Evolutionary conservation across 2,888 invertebrate species (phyloP), one percentile per base, ranked within the genome.

Genomic region (Sturmia bella): DNA sequence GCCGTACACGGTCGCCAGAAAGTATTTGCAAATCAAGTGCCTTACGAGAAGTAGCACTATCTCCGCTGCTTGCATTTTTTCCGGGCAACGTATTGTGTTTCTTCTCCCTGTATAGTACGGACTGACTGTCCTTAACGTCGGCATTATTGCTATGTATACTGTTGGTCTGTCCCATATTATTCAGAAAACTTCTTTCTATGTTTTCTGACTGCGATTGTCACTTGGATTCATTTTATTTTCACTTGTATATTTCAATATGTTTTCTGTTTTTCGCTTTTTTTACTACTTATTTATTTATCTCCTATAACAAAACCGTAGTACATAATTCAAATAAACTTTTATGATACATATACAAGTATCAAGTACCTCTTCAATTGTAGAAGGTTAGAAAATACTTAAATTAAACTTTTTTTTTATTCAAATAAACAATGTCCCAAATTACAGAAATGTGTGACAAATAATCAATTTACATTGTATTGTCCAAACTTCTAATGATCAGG

Each of bases 141-240:
- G 43, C 69, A 64, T 77, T 77, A 21, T 82, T 82, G 64, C 24
- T 66, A 19, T 68, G 63, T 63, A 41, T 66, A 39, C 69, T 82
- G 70, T 66, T 82, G 59, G 54, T 75, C 61, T 82, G 82, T 48
- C 82, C 82, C 82, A 82, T 82, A 78, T 82, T 82, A 78, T 37
- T 59, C 21, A 59, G 50, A 68, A 74, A 82, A 78, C 78, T 43
- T 43, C 4, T 69, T 54, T n/a, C 12, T 69, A 78, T 66, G 57
- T 74, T 70, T 59, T 78, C 52, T 54, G 39, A 75, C 69, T 17
- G 15, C 11, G 13, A 21, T 13, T 74, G 41, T 52, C 63, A 78
- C 70, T 59, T 70, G 63, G 66, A 39, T 61, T 50, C 78, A 82
- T 78, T 78, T 74, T 77, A 73, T 11, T 17, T 21, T 43, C 19